Conservation (phyloP, 2,797 vertebrate species). For the Mycteria americana region DNA sequence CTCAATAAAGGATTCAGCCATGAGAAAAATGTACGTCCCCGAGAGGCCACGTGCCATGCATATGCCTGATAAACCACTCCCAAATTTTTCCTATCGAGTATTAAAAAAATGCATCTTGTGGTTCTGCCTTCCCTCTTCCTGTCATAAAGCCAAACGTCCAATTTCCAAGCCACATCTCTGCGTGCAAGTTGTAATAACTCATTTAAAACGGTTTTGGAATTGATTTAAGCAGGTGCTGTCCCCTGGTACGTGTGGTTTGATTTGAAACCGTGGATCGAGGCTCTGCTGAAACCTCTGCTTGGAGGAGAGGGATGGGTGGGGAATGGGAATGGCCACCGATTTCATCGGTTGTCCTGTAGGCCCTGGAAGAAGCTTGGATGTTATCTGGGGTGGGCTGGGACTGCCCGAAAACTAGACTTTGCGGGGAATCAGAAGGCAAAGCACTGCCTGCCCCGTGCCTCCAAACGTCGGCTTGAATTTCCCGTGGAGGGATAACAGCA, state of each 20-base stretch:
- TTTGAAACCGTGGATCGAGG: background rate
- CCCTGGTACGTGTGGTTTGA: background rate
- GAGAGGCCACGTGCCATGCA: background rate
- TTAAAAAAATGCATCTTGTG: background rate
- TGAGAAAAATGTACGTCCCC: background rate
- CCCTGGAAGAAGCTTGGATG: background rate
- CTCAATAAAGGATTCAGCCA: conserved; percentile 16
- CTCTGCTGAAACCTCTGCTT: background rate
- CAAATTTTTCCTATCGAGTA: background rate
- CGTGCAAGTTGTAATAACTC: background rate
- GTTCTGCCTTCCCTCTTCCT: background rate
- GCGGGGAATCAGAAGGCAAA: background rate
- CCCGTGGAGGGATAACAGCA: rapidly evolving
- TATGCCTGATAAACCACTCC: conserved; percentile 22
- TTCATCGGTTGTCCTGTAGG: rapidly evolving
- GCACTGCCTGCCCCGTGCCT: rapidly evolving
- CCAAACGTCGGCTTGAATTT: background rate
- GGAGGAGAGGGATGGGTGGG: too few species aligned
- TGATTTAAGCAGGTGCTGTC: background rate
- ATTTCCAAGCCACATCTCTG: background rate
- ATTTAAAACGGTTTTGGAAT: background rate
- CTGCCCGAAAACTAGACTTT: background rate
- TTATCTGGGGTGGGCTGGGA: background rate
- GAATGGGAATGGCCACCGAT: background rate
- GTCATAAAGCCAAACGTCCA: background rate